Evolutionary conservation across 2,888 invertebrate species (phyloP), one percentile per base, ranked within the genome.

Genomic region (Spialia ferax): DNA sequence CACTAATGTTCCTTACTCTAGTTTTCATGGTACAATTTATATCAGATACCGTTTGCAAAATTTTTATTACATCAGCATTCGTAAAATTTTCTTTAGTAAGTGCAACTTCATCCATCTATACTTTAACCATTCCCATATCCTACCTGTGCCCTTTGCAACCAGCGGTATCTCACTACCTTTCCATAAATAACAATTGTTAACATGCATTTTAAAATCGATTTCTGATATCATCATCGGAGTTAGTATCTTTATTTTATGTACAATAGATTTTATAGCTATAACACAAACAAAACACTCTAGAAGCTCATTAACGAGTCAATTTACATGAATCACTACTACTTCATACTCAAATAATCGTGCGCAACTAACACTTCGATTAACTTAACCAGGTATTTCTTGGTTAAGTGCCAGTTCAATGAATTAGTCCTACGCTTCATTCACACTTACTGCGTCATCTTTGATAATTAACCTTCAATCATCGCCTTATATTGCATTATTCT

Each of bases 351-450:
- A 61, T 22, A 23, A 57, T 42, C 23, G 38, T 57, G 57, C 38
- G 20, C 42, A 42, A 20, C 13, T 42, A 57, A 42, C 42, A 42
- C 20, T 0, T 11, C 60, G 22, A 29, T 48, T 48, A 64, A 22
- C 29, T 32, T 56, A 22, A 63, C 10, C 18, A 20, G 23, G 42
- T 29, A 38, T 20, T 48, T 48, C 22, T 59, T 26, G 23, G 50
- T 35, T 50, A 50, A 38, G 3, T 26, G 23, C 35, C 42, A 26
- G 55, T 64, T 57, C 26, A 59, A 65, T 65, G 57, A 59, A 64
- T 59, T 29, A 63, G 11, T 57, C 64, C 64, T 48, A 64, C 64
- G 64, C 50, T 45, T 56, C 22, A 63, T 63, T 63, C 63, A 63
- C 56, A 48, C 63, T 48, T 50, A 38, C 48, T 23, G 32, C 64